phyloP scores from a whole-genome alignment of 2,888 invertebrate genomes.

The Stenodema calcarata region DNA sequence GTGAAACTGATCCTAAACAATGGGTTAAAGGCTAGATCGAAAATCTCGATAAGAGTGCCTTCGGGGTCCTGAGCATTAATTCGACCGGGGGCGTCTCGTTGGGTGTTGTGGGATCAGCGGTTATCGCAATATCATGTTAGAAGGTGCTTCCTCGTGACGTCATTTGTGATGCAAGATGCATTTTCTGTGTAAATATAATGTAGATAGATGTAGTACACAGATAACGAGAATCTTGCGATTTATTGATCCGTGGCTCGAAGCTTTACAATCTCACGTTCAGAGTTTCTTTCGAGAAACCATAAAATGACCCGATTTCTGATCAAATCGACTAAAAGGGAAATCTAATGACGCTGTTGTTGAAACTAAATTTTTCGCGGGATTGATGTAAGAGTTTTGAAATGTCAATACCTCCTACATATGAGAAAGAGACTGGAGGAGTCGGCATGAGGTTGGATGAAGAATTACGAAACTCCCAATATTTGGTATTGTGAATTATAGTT shows the following conservation, averaged over 20 bases:
- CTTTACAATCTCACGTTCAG: background rate
- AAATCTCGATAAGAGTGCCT: background rate
- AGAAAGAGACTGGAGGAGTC: too few relatives aligned
- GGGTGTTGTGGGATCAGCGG: slow-evolving; percentile 8
- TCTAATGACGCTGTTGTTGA: too few relatives aligned
- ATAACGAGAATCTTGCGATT: background rate
- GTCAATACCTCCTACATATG: too few relatives aligned
- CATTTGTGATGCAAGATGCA: background rate
- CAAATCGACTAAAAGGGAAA: too few relatives aligned
- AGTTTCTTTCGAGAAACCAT: background rate
- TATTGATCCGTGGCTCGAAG: background rate
- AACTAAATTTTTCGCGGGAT: too few relatives aligned
- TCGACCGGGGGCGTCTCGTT: slow-evolving; percentile 39
- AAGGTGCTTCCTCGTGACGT: slow-evolving; percentile 21
- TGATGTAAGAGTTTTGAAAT: too few relatives aligned
- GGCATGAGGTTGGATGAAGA: too few relatives aligned
- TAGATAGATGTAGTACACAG: background rate
- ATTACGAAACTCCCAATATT: too few relatives aligned
- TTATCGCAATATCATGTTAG: slow-evolving; percentile 26
- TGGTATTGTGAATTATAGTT: too few relatives aligned
- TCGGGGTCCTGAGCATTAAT: slow-evolving; percentile 28
- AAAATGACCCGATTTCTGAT: too few relatives aligned
- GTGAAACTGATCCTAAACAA: slow-evolving; percentile 33
- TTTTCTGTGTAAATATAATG: background rate
- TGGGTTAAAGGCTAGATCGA: slow-evolving; percentile 38